These are phyloP conservation scores for Diloba caeruleocephala DNA, from an alignment of 2,888 invertebrate genomes.

Conservation along the genomic window DNA sequence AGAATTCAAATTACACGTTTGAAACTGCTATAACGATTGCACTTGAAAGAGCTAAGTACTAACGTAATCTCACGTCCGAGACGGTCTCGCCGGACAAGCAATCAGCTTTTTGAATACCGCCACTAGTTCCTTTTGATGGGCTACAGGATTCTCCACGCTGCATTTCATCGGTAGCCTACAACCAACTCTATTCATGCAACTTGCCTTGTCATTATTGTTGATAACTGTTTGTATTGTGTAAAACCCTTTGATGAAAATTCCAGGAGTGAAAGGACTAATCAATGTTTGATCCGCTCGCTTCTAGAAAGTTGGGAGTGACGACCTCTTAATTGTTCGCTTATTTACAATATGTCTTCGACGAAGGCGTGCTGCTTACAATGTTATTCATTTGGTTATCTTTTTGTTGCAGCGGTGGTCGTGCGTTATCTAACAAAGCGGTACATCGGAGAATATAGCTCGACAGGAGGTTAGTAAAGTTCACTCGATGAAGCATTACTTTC, in stretches of 20 bases:
- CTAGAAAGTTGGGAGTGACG: conserved; percentile 83
- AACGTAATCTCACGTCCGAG: conserved; percentile 59
- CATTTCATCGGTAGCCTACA: conserved; percentile 79
- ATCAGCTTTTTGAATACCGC: conserved; percentile 80
- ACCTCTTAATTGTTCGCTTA: conserved; percentile 73
- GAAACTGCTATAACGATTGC: conserved; percentile 62
- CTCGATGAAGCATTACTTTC: conserved; percentile 36
- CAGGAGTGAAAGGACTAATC: conserved; percentile 85
- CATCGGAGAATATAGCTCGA: conserved; percentile 94
- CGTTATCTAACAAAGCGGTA: conserved; percentile 94
- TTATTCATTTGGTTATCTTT: conserved; percentile 64
- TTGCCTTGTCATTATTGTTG: conserved; percentile 82
- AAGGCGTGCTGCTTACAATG: conserved; percentile 53
- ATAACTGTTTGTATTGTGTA: conserved; percentile 81
- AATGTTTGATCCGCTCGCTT: conserved; percentile 65
- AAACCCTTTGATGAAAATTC: conserved; percentile 74
- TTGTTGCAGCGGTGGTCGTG: conserved; percentile 93
- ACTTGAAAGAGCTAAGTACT: conserved; percentile 67
- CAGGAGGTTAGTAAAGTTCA: conserved; percentile 91
- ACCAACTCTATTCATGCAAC: conserved; percentile 67
- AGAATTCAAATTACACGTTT: conserved; percentile 60
- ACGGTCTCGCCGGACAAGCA: conserved; percentile 65
- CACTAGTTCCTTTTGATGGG: conserved; percentile 72
- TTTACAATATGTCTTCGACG: conserved; percentile 59
- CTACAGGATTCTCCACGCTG: conserved; percentile 82